Evolutionary conservation across 2,113 vertebrate species (phyloP).

Genomic region (Ranitomeya variabilis): DNA sequence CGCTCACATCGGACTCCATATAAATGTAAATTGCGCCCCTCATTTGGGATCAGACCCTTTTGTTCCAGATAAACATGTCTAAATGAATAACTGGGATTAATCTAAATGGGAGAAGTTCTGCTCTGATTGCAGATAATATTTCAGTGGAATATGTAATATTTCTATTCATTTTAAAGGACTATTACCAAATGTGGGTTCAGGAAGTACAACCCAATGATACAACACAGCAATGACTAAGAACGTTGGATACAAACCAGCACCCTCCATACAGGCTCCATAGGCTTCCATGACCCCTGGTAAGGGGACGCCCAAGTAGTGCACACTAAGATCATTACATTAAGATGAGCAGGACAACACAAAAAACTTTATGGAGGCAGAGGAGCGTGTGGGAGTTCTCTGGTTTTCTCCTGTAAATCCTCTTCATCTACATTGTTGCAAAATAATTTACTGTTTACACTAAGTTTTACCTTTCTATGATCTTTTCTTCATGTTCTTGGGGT

Average conservation of each 20-base stretch:
- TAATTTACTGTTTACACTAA: no score
- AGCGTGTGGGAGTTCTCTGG: no score
- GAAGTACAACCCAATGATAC: not conserved
- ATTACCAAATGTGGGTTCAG: not conserved
- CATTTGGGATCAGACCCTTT: conserved; percentile 31
- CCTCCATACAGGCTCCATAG: no score
- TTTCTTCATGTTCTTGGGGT: not conserved
- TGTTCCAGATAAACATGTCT: conserved; percentile 30
- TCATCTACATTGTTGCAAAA: no score
- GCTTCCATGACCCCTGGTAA: no score
- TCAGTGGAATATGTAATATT: not conserved
- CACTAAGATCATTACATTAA: no score
- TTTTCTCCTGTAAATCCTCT: no score
- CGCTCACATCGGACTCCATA: conserved; percentile 38
- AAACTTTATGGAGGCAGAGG: no score
- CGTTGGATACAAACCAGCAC: not conserved
- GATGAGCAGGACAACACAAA: no score
- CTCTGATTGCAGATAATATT: not conserved
- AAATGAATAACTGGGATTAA: conserved; percentile 27
- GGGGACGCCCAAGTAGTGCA: no score
- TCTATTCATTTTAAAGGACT: not conserved
- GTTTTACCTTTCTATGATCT: not conserved
- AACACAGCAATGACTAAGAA: not conserved
- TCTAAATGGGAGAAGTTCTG: not conserved
- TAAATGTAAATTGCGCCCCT: conserved; percentile 40